Conservation (phyloP, 2,797 vertebrate species). For the Cuniculus paca region DNA sequence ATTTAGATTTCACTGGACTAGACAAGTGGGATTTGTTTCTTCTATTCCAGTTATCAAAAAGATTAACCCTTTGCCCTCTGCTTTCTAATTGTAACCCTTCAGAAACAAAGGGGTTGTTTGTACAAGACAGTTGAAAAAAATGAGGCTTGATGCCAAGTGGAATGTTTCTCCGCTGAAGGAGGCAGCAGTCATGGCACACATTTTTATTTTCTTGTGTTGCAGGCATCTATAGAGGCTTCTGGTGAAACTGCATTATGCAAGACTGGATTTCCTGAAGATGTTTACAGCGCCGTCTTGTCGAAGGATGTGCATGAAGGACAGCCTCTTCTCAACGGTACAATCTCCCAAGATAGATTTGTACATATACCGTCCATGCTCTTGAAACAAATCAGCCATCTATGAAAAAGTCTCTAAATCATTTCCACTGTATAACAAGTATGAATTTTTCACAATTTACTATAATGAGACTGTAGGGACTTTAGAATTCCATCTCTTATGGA, state of each 20-base stretch:
- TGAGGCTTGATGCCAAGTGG: slow-evolving; percentile 80
- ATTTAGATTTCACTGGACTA: slow-evolving; percentile 91
- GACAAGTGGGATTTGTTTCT: slow-evolving; percentile 96
- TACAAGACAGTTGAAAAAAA: slow-evolving; percentile 86
- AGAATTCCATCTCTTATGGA: slow-evolving; percentile 47
- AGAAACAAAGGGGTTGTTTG: slow-evolving; percentile 95
- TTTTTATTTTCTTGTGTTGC: slow-evolving; percentile 87
- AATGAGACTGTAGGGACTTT: slow-evolving; percentile 72
- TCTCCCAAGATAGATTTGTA: slow-evolving; percentile 67
- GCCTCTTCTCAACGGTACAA: slow-evolving; percentile 95
- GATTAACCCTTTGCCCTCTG: slow-evolving; percentile 96
- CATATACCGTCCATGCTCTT: background rate
- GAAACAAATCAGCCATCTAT: slow-evolving; percentile 53
- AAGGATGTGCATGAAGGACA: slow-evolving; percentile 93
- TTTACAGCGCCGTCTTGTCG: slow-evolving; percentile 93
- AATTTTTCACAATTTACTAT: slow-evolving; percentile 67
- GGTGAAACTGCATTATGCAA: slow-evolving; percentile 93
- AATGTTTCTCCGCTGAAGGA: slow-evolving; percentile 85
- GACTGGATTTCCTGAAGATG: slow-evolving; percentile 97
- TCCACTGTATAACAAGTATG: slow-evolving; percentile 56
- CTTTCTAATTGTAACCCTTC: slow-evolving; percentile 93
- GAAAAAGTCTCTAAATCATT: slow-evolving; percentile 43
- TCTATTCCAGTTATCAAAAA: slow-evolving; percentile 94
- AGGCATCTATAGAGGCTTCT: slow-evolving; percentile 94
- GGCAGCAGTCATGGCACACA: slow-evolving; percentile 80